These are phyloP conservation scores for Manis crassicaudata DNA, from an alignment of 2,797 vertebrate species.

Conservation along the genomic window DNA sequence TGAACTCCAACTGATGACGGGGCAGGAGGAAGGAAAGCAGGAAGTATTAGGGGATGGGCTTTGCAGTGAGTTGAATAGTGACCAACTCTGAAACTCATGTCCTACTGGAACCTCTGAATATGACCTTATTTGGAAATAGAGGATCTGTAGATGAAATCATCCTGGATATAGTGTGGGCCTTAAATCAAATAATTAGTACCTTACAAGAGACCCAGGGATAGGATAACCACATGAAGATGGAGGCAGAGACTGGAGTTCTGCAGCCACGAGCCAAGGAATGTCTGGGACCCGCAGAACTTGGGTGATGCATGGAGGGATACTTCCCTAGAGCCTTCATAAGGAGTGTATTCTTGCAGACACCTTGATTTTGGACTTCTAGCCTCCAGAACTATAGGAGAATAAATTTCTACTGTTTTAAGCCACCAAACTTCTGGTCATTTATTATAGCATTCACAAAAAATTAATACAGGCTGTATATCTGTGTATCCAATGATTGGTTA, in stretches of 20 bases:
- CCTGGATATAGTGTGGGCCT: background rate
- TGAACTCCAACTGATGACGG: slow-evolving; percentile 58
- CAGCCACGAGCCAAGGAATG: background rate
- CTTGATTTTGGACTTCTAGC: background rate
- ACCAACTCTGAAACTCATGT: background rate
- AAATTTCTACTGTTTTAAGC: background rate
- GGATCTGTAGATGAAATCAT: background rate
- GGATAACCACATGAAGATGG: background rate
- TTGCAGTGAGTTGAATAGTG: background rate
- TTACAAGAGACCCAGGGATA: background rate
- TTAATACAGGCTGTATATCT: background rate
- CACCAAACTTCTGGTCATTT: background rate
- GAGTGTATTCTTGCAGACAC: background rate
- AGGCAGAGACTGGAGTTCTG: background rate
- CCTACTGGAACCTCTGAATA: background rate
- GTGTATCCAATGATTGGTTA: background rate
- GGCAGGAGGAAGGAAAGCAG: background rate
- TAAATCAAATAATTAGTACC: background rate
- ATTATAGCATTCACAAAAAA: background rate
- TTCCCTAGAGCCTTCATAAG: background rate
- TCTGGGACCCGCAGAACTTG: background rate
- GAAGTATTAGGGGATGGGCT: no score
- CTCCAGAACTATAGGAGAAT: background rate
- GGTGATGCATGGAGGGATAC: background rate
- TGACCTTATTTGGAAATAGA: background rate